Conservation (phyloP, 1,140 invertebrate genomes). For the Caerostris extrusa region DNA sequence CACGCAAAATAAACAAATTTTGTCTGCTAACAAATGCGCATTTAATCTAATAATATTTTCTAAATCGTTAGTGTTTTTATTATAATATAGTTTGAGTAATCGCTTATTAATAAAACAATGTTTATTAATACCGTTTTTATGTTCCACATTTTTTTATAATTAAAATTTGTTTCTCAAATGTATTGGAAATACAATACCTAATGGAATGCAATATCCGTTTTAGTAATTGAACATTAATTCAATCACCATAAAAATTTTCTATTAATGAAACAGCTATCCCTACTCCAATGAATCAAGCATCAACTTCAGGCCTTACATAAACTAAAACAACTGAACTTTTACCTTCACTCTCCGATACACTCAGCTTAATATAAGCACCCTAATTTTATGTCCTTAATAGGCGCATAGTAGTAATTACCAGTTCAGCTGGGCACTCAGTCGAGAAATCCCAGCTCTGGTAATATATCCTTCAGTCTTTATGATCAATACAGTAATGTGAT, state of each 20-base stretch:
- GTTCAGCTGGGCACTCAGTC: neutral
- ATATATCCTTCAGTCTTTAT: neutral
- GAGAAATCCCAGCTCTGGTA: neutral
- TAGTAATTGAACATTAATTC: neutral
- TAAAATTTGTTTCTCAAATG: no score
- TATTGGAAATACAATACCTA: no score
- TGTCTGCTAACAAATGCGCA: no score
- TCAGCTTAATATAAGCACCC: neutral
- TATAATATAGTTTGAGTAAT: no score
- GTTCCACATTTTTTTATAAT: no score
- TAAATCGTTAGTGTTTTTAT: no score
- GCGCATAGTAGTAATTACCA: neutral
- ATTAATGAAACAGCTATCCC: neutral
- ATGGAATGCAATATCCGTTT: neutral
- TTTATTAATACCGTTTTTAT: no score
- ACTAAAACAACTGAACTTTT: neutral
- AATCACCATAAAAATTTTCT: neutral
- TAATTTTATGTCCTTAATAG: conserved; percentile 13
- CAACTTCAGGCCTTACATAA: neutral
- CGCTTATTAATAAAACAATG: no score
- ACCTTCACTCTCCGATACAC: neutral
- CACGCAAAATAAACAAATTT: no score
- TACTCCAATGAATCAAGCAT: neutral
- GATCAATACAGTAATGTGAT: conserved; percentile 26
- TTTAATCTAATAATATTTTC: no score